These are phyloP conservation scores for Caretta caretta DNA, from an alignment of 2,113 vertebrate species.

Conservation along the genomic window DNA sequence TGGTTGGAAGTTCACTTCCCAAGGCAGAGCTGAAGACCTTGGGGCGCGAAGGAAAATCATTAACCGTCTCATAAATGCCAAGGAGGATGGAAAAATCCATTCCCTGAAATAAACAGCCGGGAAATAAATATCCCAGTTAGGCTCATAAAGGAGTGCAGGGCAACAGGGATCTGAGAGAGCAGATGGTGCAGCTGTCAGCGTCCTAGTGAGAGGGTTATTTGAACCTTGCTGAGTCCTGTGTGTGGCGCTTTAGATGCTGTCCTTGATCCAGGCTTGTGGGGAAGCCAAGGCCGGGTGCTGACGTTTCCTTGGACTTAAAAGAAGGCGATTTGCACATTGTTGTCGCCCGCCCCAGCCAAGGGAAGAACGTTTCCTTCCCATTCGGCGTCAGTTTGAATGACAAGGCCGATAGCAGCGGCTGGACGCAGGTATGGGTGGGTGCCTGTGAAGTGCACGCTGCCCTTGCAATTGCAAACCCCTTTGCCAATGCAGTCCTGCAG, in stretches of 20 bases:
- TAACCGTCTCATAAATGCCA: slow-evolving; percentile 32
- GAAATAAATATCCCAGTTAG: neutral
- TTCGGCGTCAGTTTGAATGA: neutral
- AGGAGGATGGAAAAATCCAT: slow-evolving; percentile 36
- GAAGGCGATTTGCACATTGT: neutral
- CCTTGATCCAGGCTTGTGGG: neutral
- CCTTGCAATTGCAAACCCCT: too few species aligned
- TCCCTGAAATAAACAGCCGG: neutral
- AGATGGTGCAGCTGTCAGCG: neutral
- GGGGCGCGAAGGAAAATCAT: neutral
- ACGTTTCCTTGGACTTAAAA: neutral
- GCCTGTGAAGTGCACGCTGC: neutral
- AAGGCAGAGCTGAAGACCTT: neutral
- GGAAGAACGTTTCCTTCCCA: neutral
- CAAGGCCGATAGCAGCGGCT: neutral
- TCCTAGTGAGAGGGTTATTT: neutral
- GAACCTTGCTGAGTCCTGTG: neutral
- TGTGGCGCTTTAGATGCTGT: neutral
- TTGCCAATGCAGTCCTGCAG: neutral
- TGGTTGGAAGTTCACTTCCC: slow-evolving; percentile 7
- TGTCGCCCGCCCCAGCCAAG: neutral
- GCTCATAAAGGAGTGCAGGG: neutral
- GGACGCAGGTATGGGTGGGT: neutral
- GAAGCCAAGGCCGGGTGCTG: neutral
- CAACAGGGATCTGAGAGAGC: neutral